Percentiles rank a stretch among this genome's conserved stretches.
Conservation (phyloP, 2,797 vertebrate species). For the Danionella dracula region DNA sequence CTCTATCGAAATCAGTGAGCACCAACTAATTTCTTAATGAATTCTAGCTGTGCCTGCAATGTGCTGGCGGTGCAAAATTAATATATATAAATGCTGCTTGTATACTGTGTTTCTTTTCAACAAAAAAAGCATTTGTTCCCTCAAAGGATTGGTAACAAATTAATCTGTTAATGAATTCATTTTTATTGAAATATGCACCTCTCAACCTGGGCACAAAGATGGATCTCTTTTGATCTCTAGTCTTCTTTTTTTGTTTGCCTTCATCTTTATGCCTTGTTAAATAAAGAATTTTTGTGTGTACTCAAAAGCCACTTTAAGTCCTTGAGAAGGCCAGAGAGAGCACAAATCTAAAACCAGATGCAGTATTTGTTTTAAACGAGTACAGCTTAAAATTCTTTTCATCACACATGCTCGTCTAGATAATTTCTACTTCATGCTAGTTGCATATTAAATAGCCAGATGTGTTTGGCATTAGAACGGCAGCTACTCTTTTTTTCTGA, state of each 20-base stretch:
- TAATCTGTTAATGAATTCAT: not conserved
- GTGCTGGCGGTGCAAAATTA: not conserved
- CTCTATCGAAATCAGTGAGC: too few species aligned
- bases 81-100: not conserved
- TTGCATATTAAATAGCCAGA: not conserved
- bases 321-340: not conserved
- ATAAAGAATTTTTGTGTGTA: not conserved
- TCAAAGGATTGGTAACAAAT: not conserved
- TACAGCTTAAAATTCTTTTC: not conserved
- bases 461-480: not conserved
- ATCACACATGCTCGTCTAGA: too few species aligned
- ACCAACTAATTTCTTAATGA: not conserved
- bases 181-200: not conserved
- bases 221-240: constrained; percentile 1
- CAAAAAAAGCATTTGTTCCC: not conserved
- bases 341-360: not conserved
- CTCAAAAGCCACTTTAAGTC: not conserved
- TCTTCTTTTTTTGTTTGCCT: not conserved
- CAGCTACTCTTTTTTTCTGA: not conserved
- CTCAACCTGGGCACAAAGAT: not conserved
- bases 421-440: not conserved
- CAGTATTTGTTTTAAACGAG: not conserved
- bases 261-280: not conserved
- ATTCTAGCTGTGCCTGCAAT: not conserved
- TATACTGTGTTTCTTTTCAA: not conserved